Conservation (phyloP, 2,113 vertebrate species). For the Corythoichthys intestinalis region DNA sequence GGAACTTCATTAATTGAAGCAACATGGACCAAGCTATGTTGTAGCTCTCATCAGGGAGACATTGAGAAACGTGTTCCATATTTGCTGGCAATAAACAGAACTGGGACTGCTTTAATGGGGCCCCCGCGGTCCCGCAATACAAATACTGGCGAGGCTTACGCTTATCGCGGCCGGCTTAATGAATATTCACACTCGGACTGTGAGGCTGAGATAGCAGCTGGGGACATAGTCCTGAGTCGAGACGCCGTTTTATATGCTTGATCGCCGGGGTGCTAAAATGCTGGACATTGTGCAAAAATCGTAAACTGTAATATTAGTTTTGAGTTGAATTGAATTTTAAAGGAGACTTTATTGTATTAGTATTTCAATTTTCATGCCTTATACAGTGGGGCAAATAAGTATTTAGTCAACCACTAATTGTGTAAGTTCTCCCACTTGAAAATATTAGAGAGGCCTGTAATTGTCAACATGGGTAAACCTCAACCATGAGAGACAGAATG, state of each 20-base stretch:
- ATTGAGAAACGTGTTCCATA: constrained; percentile 24
- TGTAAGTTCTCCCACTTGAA: no score
- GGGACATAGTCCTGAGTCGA: constrained; percentile 43
- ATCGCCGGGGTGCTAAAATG: constrained; percentile 21
- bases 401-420: no score
- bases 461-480: no score
- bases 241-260: constrained; percentile 20
- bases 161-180: constrained; percentile 53
- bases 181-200: constrained; percentile 62
- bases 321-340: background rate
- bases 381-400: no score
- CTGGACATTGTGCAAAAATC: background rate
- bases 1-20: constrained; percentile 15
- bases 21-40: constrained; percentile 7
- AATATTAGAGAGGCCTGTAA: no score
- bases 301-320: background rate
- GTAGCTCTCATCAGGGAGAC: constrained; percentile 23
- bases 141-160: constrained; percentile 43
- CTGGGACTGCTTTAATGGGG: constrained; percentile 30
- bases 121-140: constrained; percentile 29
- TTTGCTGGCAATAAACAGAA: constrained; percentile 34
- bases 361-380: no score
- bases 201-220: constrained; percentile 60
- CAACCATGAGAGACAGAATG: no score
- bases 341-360: background rate